Evolutionary conservation across 2,113 vertebrate species (phyloP), one percentile per base, ranked within the genome.

Genomic region (Rhynchomys soricoides): DNA sequence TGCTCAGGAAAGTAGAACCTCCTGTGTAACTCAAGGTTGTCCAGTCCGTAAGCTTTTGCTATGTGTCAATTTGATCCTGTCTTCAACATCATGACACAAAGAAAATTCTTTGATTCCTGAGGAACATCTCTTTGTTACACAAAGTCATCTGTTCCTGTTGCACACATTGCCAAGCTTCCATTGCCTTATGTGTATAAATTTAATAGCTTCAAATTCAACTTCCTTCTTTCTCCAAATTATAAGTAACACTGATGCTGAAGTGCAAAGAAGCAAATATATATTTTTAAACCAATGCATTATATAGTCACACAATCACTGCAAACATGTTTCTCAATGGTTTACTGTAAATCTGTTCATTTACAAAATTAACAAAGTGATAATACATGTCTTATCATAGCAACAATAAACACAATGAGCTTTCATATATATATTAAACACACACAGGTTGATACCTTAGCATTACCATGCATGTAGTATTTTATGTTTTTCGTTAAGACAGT

Each of bases 1-100:
- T 22, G 21, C 4, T 74, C 34, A 21, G 73, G 59, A 17, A 12
- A 15, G 4, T 31, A 64, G 43, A 89, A 34, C 22, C 26, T 77
- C 45, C 12, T 6, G 3, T 13, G 17, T 17, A 5, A 2, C 16
- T 31, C 45, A n/a, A 0, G 2, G 34, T 13, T 48, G 8, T 4
- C 6, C 12, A 5, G 24, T 10, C 6, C 57, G 19, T 24, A 70
- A 26, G 45, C 5, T 43, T 64, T 24, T 13, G 5, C 7, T 5
- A 1, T 55, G 73, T 16, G 29, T 68, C 45, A 19, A 11, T 64
- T 81, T 34, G 5, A 31, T 86, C 37, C 70, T 70, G 15, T 29
- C 37, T 82, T 40, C 45, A 93, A 66, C 59, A 15, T 48, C 45
- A 12, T 6, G 37, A 8, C 24, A 40, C 29, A 40, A 43, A 4